Conservation (phyloP, 2,797 vertebrate genomes). For the Euthynnus affinis region DNA sequence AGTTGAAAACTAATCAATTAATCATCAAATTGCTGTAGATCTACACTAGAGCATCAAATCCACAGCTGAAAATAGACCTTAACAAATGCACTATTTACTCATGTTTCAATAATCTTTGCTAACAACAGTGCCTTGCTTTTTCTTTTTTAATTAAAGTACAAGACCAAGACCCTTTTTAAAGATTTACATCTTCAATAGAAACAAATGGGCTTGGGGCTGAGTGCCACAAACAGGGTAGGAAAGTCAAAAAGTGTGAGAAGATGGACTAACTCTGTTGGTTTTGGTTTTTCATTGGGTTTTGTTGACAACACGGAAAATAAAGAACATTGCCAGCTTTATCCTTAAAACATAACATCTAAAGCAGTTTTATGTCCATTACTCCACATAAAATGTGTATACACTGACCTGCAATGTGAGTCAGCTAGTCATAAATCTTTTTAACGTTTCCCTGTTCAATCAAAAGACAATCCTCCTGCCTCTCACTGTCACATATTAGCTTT, state of each 20-base stretch:
- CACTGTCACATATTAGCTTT: conserved; percentile 54
- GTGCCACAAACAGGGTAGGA: no score
- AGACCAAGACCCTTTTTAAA: neutral
- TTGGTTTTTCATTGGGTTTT: neutral
- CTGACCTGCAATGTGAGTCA: conserved; percentile 1
- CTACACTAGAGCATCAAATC: neutral
- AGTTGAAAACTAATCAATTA: no score
- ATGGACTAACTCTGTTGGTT: neutral
- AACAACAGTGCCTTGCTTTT: neutral
- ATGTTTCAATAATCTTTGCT: neutral
- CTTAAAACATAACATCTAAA: neutral
- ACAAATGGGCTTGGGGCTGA: neutral
- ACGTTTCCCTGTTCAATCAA: conserved; percentile 43
- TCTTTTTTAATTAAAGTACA: neutral
- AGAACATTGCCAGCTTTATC: neutral
- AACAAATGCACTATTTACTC: neutral
- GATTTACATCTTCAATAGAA: neutral
- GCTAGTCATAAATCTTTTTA: conserved; percentile 20
- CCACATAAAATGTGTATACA: neutral
- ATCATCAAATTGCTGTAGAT: no score
- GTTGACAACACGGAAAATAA: neutral
- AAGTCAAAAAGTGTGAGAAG: neutral
- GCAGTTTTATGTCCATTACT: conserved; percentile 13
- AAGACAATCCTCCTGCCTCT: conserved; percentile 44
- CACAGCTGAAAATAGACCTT: neutral